Conservation (phyloP, 2,113 vertebrate genomes). For the Rallus limicola region DNA sequence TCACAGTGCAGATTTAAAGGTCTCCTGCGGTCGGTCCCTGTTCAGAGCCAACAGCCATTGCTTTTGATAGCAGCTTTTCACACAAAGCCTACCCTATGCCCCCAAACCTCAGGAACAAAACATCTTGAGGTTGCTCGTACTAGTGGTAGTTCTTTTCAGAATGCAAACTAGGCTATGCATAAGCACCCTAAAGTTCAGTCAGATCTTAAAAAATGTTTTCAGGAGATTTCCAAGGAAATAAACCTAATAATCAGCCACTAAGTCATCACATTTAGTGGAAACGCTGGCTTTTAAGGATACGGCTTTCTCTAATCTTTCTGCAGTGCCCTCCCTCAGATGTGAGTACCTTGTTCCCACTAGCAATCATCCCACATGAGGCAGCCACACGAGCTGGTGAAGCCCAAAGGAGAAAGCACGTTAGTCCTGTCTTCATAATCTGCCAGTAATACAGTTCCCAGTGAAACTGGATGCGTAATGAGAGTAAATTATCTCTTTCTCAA, state of each 20-base stretch:
- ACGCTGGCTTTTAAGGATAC: neutral
- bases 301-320: neutral
- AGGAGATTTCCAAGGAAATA: slow-evolving; percentile 19
- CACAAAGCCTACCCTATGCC: neutral
- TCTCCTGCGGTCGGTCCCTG: neutral
- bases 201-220: neutral
- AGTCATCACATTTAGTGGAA: neutral
- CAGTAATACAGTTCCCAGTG: neutral
- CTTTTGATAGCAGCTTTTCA: neutral
- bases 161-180: neutral
- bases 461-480: neutral
- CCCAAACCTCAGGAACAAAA: neutral
- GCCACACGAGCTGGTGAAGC: neutral
- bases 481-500: neutral
- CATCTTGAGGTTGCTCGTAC: neutral
- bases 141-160: neutral
- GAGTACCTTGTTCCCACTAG: neutral
- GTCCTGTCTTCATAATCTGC: neutral
- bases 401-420: neutral
- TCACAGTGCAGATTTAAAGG: neutral
- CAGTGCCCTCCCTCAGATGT: neutral
- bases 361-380: neutral
- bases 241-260: neutral
- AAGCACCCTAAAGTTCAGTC: neutral
- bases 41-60: neutral